phyloP scores from a whole-genome alignment of 2,797 vertebrate species.

The Holocentrus rufus region DNA sequence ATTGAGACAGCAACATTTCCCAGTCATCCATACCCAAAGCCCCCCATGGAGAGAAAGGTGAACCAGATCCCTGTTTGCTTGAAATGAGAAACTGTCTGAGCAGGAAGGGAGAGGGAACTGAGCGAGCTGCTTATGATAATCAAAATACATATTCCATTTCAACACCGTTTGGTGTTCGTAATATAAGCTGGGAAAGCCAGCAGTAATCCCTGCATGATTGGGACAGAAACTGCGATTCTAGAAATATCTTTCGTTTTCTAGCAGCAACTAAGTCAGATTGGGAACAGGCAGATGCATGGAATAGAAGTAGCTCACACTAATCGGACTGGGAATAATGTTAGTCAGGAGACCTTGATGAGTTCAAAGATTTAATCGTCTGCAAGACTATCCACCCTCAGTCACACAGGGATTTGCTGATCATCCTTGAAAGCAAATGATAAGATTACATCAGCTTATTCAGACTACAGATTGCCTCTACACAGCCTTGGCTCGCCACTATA shows the following conservation, averaged over 20 bases:
- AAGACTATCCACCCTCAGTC: slow-evolving; percentile 24
- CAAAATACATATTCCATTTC: slow-evolving; percentile 33
- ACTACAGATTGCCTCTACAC: slow-evolving; percentile 20
- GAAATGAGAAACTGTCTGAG: slow-evolving; percentile 44
- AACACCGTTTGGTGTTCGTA: too few species aligned
- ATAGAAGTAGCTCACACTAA: slow-evolving; percentile 2
- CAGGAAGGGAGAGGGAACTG: slow-evolving; percentile 35
- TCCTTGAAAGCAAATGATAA: slow-evolving; percentile 61
- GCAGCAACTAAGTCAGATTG: slow-evolving; percentile 33
- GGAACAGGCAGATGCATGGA: slow-evolving; percentile 8
- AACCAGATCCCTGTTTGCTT: slow-evolving; percentile 38
- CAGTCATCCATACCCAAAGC: slow-evolving; percentile 32
- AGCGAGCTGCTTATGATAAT: slow-evolving; percentile 39
- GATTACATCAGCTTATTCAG: slow-evolving; percentile 60
- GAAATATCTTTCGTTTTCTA: slow-evolving; percentile 23
- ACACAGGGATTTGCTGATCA: slow-evolving; percentile 49
- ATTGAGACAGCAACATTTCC: slow-evolving; percentile 48
- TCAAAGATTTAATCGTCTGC: slow-evolving; percentile 22
- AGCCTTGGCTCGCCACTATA: slow-evolving; percentile 23
- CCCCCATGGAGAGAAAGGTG: slow-evolving; percentile 41
- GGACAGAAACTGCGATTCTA: slow-evolving; percentile 41
- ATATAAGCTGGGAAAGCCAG: slow-evolving; percentile 32
- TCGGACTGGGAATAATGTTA: slow-evolving; percentile 1
- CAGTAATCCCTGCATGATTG: slow-evolving; percentile 54
- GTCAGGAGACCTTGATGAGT: neutral